Evolutionary conservation across 1,140 invertebrate genomes (phyloP), one percentile per base, ranked within the genome.

Genomic region (Trigoniulus corallinus): DNA sequence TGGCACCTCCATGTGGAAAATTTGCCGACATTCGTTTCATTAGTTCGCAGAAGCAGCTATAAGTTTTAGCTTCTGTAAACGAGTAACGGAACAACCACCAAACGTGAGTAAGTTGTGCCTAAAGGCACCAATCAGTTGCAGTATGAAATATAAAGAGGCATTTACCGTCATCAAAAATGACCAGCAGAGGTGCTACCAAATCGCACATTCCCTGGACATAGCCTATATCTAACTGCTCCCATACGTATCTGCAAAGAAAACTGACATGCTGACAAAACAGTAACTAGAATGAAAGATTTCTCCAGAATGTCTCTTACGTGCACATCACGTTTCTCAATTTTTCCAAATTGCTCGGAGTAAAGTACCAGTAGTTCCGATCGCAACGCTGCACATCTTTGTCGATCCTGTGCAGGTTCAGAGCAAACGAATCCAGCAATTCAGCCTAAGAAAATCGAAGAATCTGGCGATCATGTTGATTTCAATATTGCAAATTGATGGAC

Each of bases 161-260:
- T 44, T 62, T 61, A 76, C 75, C 75, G 63, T 95, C 88, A 63
- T 89, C 81, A 70, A 93, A 81, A 54, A 89, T 82, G 1, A 94
- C 91, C 2, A 96, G 74, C 2, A 96, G 70, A 0, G 92, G 91
- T 13, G 91, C 92, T 0, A 84, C 85, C 41, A 96, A 72, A 69
- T 95, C 92, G 68, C 91, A 96, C 89, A 95, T 95, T 65, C 91
- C 82, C 67, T 87, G 82, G 75, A 86, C 83, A 64, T 85, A 85
- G 4, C 91, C 91, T 47, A 85, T 77, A 42, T 93, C 85, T 54
- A 94, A 68, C 61, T 94, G 84, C 64, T 93, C 83, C 87, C 88
- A 95, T 23, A 95, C 88, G 69, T 88, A 89, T 4, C 84, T 85
- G 59, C 65, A 64, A 49, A 54, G 53, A 44, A 44, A 21, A 44